A percentile compares a stretch with the other conserved stretches of the same genome.
These are phyloP conservation scores for Tetrao urogallus DNA, from an alignment of 2,113 vertebrate species.

Conservation along the genomic window DNA sequence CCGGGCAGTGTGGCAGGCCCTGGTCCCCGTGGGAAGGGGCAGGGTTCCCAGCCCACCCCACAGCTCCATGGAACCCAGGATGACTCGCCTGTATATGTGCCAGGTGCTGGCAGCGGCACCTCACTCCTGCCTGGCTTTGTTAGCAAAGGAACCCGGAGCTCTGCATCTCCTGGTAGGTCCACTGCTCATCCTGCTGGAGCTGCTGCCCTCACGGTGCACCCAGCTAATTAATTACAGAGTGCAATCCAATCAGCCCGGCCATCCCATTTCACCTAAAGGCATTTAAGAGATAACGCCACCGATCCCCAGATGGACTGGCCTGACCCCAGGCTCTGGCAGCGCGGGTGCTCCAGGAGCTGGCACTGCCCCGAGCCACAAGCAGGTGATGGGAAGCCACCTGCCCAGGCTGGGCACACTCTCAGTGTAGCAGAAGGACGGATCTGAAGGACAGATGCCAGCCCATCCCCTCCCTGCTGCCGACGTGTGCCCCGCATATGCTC, in stretches of 20 bases:
- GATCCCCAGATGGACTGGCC: slow-evolving; percentile 37
- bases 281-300: slow-evolving; percentile 55
- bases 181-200: not conserved
- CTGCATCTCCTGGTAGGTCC: not conserved
- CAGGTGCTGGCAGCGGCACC: not conserved
- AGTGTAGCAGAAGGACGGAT: not conserved
- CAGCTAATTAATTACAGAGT: slow-evolving; percentile 57
- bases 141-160: not conserved
- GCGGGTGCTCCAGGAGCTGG: not conserved
- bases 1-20: not conserved
- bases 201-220: not conserved
- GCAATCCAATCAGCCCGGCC: slow-evolving; percentile 55
- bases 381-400: not conserved
- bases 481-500: not conserved
- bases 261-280: slow-evolving; percentile 42
- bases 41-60: not conserved
- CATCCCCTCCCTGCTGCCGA: not conserved
- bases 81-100: not conserved
- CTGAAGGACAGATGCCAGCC: not conserved
- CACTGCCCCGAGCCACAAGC: rapidly evolving
- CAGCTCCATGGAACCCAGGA: not conserved
- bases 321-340: not conserved
- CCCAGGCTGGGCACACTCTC: not conserved
- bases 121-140: not conserved
- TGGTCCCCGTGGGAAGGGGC: not conserved